These are phyloP conservation scores for Drosophila diplacantha DNA, from an alignment of 2,888 invertebrate species.

Conservation along the genomic window DNA sequence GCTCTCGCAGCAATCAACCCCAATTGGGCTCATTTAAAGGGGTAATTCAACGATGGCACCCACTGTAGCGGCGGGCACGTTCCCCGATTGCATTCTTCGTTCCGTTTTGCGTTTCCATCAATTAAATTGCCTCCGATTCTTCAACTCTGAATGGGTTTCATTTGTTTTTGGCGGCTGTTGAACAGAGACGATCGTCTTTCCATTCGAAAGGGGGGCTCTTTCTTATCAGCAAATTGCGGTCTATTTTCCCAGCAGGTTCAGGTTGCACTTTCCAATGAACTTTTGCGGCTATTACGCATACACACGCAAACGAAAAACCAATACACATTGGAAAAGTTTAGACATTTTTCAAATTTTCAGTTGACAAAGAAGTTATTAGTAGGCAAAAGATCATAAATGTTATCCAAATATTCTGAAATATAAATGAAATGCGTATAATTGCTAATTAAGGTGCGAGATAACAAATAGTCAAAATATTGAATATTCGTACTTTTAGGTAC, in stretches of 20 bases:
- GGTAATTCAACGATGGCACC: conserved; percentile 25
- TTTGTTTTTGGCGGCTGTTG: conserved; percentile 44
- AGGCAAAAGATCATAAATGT: background rate
- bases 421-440: background rate
- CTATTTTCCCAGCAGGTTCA: conserved; percentile 57
- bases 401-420: background rate
- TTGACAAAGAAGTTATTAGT: no score
- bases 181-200: conserved; percentile 46
- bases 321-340: conserved; percentile 5
- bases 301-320: conserved; percentile 17
- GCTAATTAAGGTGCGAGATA: no score
- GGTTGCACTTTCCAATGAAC: conserved; percentile 66
- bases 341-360: background rate
- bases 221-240: conserved; percentile 66
- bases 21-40: conserved; percentile 14
- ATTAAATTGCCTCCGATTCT: conserved; percentile 27
- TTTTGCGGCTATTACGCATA: conserved; percentile 55
- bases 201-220: conserved; percentile 50
- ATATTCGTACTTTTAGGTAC: background rate
- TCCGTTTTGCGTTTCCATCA: conserved; percentile 19
- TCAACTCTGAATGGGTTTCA: conserved; percentile 46
- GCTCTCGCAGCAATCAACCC: conserved; percentile 2
- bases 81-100: conserved; percentile 15
- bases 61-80: conserved; percentile 28
- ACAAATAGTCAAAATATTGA: no score